Evolutionary conservation across 37 sponge, comb jelly and placozoan species (phyloP), one percentile per base, ranked within the genome.

Genomic region (Tethya wilhelma): DNA sequence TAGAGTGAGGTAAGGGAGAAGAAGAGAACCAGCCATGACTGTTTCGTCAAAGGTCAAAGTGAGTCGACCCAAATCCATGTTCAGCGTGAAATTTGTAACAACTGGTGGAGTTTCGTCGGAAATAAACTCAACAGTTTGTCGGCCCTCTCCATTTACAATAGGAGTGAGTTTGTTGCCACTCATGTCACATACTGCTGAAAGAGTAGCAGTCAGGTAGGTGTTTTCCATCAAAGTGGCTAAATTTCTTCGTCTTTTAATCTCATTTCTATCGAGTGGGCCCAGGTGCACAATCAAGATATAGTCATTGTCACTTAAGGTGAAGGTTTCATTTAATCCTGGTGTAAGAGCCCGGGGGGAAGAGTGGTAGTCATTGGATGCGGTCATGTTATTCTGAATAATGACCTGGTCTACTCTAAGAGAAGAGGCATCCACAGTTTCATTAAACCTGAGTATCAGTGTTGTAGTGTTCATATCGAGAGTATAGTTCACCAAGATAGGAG

Each of bases 41-140:
- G 96, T 96, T 38, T 96, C 96, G 81, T 89, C 88, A 81, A 96
- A 96, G 28, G 93, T 90, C 33, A 96, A 74, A 0, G 78, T 62
- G 44, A 96, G 29, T 20, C 17, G 0, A 0, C 91, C 91, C 1
- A 37, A 37, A 64, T 96, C 71, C 96, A 96, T 96, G 65, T 96
- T 91, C 46, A 96, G 73, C 2, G 85, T 73, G 56, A 87, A 85
- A 11, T 73, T 60, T 7, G 68, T 69, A 2, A 96, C 46, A 1
- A 87, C 76, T 28, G 96, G 96, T 53, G 96, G 81, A 2, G 80
- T 82, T 17, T 8, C 40, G 56, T 96, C 96, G 12, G 71, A 65
- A 2, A 76, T 81, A 53, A 65, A 96, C 31, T 28, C 53, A 30
- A 17, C 67, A 33, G 73, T 86, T 31, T 43, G 83, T 40, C 40